A percentile compares a stretch with the other conserved stretches of the same genome.
These are phyloP conservation scores for Scomber colias DNA, from an alignment of 2,113 vertebrate genomes.

Conservation along the genomic window DNA sequence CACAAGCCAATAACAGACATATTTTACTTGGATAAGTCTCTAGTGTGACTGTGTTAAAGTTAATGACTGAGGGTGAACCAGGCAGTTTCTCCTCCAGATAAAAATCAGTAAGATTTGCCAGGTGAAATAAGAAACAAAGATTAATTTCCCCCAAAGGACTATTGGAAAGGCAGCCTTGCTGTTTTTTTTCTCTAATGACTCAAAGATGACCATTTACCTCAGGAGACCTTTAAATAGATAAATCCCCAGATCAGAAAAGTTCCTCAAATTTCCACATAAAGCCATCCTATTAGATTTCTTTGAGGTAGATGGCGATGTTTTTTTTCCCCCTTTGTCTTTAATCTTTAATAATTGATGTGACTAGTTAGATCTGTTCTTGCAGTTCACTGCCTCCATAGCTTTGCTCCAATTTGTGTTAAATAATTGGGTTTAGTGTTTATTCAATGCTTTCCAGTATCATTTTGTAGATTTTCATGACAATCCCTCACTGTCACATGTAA, in stretches of 20 bases:
- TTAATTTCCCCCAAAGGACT: not conserved
- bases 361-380: not conserved
- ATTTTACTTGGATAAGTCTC: slow-evolving; percentile 11
- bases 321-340: not conserved
- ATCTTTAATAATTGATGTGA: not conserved
- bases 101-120: not conserved
- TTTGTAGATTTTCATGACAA: not conserved
- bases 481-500: not conserved
- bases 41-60: not conserved
- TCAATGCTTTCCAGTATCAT: not conserved
- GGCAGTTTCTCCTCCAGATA: not conserved
- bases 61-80: not conserved
- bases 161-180: not conserved
- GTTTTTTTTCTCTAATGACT: not conserved
- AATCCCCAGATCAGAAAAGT: not conserved
- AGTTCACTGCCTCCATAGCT: not conserved
- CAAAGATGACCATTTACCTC: not conserved
- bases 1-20: not conserved
- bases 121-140: slow-evolving; percentile 3
- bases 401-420: not conserved
- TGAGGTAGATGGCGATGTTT: not conserved
- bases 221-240: slow-evolving; percentile 3
- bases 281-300: not conserved
- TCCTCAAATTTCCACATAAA: not conserved
- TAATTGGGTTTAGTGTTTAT: slow-evolving; percentile 6